These are phyloP conservation scores for Rotaria sp. DNA, from an alignment of 2,888 invertebrate species.

Conservation along the genomic window DNA sequence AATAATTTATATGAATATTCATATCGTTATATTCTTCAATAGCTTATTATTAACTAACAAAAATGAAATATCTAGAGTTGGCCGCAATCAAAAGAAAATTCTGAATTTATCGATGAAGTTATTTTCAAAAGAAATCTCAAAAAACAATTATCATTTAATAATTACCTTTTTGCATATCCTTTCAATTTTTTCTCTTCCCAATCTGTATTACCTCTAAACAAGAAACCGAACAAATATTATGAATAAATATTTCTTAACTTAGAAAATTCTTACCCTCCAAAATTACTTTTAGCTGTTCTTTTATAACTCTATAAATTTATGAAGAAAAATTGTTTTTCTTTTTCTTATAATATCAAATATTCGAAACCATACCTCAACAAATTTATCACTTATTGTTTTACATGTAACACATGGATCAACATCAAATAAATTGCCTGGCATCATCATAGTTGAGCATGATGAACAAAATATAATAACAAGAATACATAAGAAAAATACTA, in stretches of 20 bases:
- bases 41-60: too few relatives aligned
- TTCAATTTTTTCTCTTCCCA: constrained; percentile 25
- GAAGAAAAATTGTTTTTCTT: too few relatives aligned
- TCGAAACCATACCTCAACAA: background rate
- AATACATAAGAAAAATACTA: background rate
- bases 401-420: background rate
- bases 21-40: too few relatives aligned
- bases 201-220: constrained; percentile 1
- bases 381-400: background rate
- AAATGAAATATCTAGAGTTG: too few relatives aligned
- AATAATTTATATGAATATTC: too few relatives aligned
- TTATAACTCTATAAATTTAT: background rate
- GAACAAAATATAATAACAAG: background rate
- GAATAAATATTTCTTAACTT: too few relatives aligned
- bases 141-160: background rate
- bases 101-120: too few relatives aligned
- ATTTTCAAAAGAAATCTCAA: too few relatives aligned
- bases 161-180: constrained; percentile 25
- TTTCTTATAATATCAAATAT: background rate
- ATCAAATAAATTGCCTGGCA: background rate
- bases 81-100: too few relatives aligned
- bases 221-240: background rate
- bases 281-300: constrained; percentile 17
- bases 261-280: background rate
- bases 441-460: background rate